These are phyloP conservation scores for Syngnathoides biaculeatus DNA, from an alignment of 2,113 vertebrate species.

Conservation along the genomic window DNA sequence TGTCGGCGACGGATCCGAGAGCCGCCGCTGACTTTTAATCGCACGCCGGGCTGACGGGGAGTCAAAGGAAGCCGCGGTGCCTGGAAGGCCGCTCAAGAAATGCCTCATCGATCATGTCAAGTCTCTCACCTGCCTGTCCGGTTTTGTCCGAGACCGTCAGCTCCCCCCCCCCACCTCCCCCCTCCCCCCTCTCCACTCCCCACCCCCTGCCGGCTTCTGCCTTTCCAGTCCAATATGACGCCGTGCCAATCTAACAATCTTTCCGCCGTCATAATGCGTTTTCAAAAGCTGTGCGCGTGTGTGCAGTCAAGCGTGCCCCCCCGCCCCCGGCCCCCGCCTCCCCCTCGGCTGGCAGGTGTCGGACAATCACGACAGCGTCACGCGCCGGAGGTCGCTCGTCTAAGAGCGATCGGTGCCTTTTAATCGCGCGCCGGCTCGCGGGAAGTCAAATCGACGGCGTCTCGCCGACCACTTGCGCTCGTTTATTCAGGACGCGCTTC, in stretches of 20 bases:
- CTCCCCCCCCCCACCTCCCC: no score
- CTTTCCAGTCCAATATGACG: background rate
- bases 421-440: background rate
- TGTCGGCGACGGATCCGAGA: constrained; percentile 40
- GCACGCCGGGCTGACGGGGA: background rate
- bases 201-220: background rate
- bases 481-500: background rate
- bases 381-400: constrained; percentile 44
- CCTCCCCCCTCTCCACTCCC: no score
- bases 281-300: constrained; percentile 14
- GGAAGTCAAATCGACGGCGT: constrained; percentile 1
- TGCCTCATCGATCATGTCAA: background rate
- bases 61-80: background rate
- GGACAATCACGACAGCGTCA: constrained; percentile 46
- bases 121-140: background rate
- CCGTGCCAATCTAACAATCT: background rate
- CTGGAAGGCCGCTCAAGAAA: background rate
- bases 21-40: constrained; percentile 11
- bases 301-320: constrained; percentile 29
- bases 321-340: no score
- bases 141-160: background rate
- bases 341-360: constrained; percentile 40
- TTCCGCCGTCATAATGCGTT: background rate
- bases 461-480: background rate
- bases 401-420: constrained; percentile 27